Base-by-base conservation (phyloP, 1,140 invertebrate species). In the Bombus pyrosoma region DNA sequence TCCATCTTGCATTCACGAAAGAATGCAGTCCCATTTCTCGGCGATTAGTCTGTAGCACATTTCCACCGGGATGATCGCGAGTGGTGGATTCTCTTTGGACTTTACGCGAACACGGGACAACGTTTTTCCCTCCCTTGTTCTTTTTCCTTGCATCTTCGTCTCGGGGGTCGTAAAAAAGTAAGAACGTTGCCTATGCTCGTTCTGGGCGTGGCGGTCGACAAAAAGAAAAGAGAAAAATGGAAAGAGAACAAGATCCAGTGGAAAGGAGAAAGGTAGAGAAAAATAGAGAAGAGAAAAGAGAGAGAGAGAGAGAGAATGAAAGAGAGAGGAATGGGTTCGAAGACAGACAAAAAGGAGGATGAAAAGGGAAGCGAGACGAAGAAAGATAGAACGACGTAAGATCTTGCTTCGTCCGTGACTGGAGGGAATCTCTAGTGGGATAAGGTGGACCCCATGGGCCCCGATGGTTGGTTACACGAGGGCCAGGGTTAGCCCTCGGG, bases 401-500 rank as follows among this genome's bases (percentile, higher is more conserved):
- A 89, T 87, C 83, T 82, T 78, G 84, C 71, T 85, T 53, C 71
- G 77, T 90, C 80, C 87, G 85, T 86, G 85, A 87, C 87, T 83
- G 86, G 78, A 88, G 86, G 78, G 74, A 76, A 92, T 91, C 87
- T 90, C 90, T 57, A 79, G 66, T 76, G 75, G 80, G 85, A 89
- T 82, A 91, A 91, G 88, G 87, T 83, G 87, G 91, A 83, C 87
- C 87, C 88, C 87, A 90, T 91, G 91, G 89, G 89, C 86, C 91
- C 89, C 79, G 83, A 89, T 88, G 74, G 88, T 88, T 89, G 83
- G 87, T 88, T 89, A 89, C 83, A 87, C 76, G 86, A 91, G 89
- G 91, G 90, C 87, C 92, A 88, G 91, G 89, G 89, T 93, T 92
- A 92, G 93, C 93, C 93, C 90, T 91, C 86, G 93, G 92, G 94